Conservation (phyloP, 2,113 vertebrate genomes). For the Sceloporus undulatus region DNA sequence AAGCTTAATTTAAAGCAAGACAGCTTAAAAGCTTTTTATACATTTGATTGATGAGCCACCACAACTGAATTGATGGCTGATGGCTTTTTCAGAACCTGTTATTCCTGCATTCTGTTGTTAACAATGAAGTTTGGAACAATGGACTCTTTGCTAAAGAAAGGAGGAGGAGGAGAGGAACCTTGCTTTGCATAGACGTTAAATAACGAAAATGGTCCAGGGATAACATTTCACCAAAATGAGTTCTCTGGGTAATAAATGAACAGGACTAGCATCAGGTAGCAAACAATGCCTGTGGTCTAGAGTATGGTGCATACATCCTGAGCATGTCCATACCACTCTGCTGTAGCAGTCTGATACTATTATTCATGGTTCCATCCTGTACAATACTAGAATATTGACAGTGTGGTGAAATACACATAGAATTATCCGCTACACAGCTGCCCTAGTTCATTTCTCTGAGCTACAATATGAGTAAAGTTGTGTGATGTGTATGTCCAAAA, state of each 20-base stretch:
- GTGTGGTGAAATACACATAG: no score
- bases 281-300: no score
- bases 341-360: no score
- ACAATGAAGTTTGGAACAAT: conserved; percentile 74
- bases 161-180: conserved; percentile 44
- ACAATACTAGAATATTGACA: no score
- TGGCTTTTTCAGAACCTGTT: conserved; percentile 67
- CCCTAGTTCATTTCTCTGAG: no score
- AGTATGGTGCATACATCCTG: no score
- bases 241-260: conserved; percentile 64
- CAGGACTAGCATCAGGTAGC: background rate
- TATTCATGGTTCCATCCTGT: no score
- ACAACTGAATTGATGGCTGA: conserved; percentile 75
- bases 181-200: conserved; percentile 74
- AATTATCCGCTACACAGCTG: no score
- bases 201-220: conserved; percentile 72
- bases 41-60: conserved; percentile 76
- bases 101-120: conserved; percentile 77
- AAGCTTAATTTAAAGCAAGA: conserved; percentile 79
- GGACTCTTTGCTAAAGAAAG: conserved; percentile 67
- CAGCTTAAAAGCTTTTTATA: conserved; percentile 77
- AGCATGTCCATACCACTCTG: no score
- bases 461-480: no score
- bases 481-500: no score
- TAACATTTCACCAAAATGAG: conserved; percentile 64